phyloP scores from a whole-genome alignment of 2,888 invertebrate species.

The Drosophila cognata region DNA sequence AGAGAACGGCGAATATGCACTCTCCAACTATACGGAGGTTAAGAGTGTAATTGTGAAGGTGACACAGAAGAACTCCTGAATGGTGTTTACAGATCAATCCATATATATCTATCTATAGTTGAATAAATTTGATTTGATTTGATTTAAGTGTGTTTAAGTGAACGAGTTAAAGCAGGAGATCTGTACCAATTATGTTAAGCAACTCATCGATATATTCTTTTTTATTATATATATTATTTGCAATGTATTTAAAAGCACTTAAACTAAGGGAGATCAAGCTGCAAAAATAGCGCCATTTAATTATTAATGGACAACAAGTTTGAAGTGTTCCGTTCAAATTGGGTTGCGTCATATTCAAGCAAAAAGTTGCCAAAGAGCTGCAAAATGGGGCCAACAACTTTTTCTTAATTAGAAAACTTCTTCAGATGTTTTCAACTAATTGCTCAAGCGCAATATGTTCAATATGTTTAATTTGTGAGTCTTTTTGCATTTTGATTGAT shows the following conservation, averaged over 20 bases:
- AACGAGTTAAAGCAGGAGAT: not conserved
- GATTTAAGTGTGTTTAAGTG: not conserved
- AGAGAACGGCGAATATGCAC: slow-evolving; percentile 97
- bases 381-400: slow-evolving; percentile 31
- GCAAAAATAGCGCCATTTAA: slow-evolving; percentile 13
- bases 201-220: not conserved
- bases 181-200: too few relatives aligned
- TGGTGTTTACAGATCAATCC: not conserved
- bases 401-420: slow-evolving; percentile 39
- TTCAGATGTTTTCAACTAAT: slow-evolving; percentile 14
- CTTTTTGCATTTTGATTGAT: not conserved
- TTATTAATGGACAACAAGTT: slow-evolving; percentile 26
- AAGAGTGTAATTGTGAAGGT: slow-evolving; percentile 93
- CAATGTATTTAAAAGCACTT: slow-evolving; percentile 5
- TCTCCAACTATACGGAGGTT: slow-evolving; percentile 96
- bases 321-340: slow-evolving; percentile 18
- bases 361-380: slow-evolving; percentile 3
- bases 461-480: not conserved
- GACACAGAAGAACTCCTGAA: slow-evolving; percentile 91
- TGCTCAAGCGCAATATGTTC: slow-evolving; percentile 6
- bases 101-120: too few relatives aligned
- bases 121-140: too few relatives aligned
- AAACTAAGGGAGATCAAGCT: slow-evolving; percentile 8
- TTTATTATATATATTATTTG: not conserved
- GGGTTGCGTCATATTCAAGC: slow-evolving; percentile 14